Evolutionary conservation across 2,888 invertebrate species (phyloP).

Genomic region (Parascotia fuliginaria): DNA sequence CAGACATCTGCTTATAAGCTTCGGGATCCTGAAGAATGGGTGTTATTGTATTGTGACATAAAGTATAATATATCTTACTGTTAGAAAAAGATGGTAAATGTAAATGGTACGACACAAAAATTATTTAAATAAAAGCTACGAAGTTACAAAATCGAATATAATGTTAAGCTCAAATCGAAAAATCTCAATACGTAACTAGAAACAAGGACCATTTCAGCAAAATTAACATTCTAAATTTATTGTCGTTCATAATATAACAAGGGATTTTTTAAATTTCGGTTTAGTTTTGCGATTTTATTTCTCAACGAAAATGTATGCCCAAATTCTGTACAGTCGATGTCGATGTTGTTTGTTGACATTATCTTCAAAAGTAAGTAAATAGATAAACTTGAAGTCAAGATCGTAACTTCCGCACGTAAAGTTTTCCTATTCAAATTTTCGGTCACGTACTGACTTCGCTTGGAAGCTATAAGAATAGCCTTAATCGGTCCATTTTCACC

Average conservation of each 20-base stretch:
- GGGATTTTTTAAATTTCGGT: not conserved
- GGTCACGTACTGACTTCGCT: conserved; percentile 9
- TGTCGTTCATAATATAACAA: not conserved
- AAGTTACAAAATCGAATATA: too few species aligned
- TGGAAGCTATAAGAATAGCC: not conserved
- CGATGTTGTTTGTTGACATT: not conserved
- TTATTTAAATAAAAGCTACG: too few species aligned
- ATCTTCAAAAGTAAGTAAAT: not conserved
- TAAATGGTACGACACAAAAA: too few species aligned
- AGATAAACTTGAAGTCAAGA: not conserved
- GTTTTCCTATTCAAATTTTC: conserved; percentile 1
- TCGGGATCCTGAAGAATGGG: conserved; percentile 11
- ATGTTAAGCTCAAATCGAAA: too few species aligned
- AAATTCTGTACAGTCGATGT: not conserved
- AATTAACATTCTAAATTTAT: not conserved
- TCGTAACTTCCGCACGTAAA: not conserved
- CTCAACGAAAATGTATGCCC: not conserved
- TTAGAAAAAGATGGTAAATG: too few species aligned
- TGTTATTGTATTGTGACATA: too few species aligned
- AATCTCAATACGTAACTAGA: too few species aligned
- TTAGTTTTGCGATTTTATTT: conserved; percentile 1
- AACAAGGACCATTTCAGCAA: not conserved
- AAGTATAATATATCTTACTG: too few species aligned
- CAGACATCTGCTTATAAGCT: conserved; percentile 4
- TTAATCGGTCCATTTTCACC: conserved; percentile 8